phyloP scores from a whole-genome alignment of 1,140 invertebrate genomes.

The Orius laevigatus region DNA sequence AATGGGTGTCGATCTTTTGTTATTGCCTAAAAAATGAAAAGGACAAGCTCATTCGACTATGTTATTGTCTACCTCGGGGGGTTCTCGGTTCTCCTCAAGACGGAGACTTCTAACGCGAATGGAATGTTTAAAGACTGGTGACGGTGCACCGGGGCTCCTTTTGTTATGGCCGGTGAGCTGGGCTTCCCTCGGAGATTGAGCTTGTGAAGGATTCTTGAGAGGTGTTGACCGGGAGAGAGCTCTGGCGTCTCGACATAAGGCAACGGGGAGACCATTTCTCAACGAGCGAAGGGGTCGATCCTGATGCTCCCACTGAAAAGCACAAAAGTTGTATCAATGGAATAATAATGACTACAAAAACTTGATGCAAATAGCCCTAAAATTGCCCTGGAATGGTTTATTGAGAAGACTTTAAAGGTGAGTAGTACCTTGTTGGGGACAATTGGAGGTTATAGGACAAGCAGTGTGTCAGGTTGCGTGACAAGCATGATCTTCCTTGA shows the following conservation, averaged over 20 bases:
- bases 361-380: no score
- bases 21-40: no score
- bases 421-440: no score
- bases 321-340: neutral
- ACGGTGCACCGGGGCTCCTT: constrained; percentile 7
- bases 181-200: constrained; percentile 2
- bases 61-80: no score
- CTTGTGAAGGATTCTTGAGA: constrained; percentile 11
- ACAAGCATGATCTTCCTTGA: no score
- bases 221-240: constrained; percentile 10
- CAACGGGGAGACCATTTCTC: constrained; percentile 15
- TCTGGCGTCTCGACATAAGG: neutral
- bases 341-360: neutral
- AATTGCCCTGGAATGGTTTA: no score
- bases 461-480: no score
- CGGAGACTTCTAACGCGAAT: neutral
- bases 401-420: no score
- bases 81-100: no score
- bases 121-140: constrained; percentile 8
- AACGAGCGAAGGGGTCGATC: constrained; percentile 16
- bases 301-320: constrained; percentile 6
- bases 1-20: no score
- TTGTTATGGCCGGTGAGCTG: constrained; percentile 3
- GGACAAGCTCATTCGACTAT: no score
- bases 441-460: no score